Evolutionary conservation across 2,797 vertebrate species (phyloP).

Genomic region (Cossypha dichroa): DNA sequence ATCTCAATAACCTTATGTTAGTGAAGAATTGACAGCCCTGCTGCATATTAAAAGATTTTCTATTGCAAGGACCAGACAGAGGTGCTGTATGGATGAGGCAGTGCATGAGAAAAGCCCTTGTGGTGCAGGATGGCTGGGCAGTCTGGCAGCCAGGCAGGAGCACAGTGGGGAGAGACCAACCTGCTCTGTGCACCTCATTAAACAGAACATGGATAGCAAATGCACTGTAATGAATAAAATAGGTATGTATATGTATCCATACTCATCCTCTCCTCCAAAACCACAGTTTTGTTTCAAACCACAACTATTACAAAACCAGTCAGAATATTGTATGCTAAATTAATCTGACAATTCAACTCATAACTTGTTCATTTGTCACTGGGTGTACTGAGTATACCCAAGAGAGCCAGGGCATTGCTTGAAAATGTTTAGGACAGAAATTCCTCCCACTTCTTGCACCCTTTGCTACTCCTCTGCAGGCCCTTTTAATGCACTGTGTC

Average conservation of each 20-base stretch:
- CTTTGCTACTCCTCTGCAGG: neutral
- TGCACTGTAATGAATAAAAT: neutral
- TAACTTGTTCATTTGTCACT: constrained; percentile 25
- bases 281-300: constrained; percentile 21
- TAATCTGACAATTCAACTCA: constrained; percentile 28
- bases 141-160: neutral
- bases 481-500: constrained; percentile 10
- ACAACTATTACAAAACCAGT: neutral
- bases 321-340: constrained; percentile 29
- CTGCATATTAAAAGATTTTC: neutral
- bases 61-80: neutral
- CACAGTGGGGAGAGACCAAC: neutral
- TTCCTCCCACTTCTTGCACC: neutral
- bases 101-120: neutral
- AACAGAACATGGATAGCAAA: neutral
- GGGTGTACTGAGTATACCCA: neutral
- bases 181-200: neutral
- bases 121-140: neutral
- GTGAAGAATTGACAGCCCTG: neutral
- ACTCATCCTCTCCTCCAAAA: neutral
- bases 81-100: neutral
- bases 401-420: neutral
- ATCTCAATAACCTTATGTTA: neutral
- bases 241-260: neutral
- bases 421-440: constrained; percentile 22